Evolutionary conservation across 2,888 invertebrate genomes (phyloP), one percentile per base, ranked within the genome.

Genomic region (Agelastica alni): DNA sequence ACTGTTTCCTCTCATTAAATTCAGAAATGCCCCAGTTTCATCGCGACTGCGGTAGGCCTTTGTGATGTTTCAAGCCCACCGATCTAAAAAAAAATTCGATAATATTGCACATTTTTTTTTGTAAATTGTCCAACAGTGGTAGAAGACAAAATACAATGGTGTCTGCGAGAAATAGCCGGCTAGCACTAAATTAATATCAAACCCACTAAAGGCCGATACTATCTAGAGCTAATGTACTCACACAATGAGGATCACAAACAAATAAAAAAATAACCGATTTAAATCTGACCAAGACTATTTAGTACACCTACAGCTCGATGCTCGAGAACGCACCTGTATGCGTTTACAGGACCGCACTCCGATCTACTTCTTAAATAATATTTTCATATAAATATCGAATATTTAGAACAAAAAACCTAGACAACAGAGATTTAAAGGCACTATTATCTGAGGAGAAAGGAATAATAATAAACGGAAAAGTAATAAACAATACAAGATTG

Each of bases 151-250:
- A 51, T 56, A 65, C 65, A 68, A 66, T 65, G 63, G 66, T 64
- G 66, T 64, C 64, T 65, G 66, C 60, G 63, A 66, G 64, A 68
- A 67, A 70, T 69, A 68, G 67, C 68, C 66, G 70, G 65, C 69
- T 66, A 70, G 71, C 68, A 72, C 71, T 73, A 74, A 74, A 73
- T 73, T 73, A 73, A 74, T 74, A 73, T 71, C 72, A 73, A 73
- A 66, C 74, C 73, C 72, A 73, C 73, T 71, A 71, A 65, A 62
- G 64, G 62, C 63, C 64, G 74, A 74, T 74, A 74, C 61, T 65
- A 74, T 74, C 74, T 74, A 66, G 67, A 74, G 74, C 74, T 73
- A 75, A 75, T 75, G 75, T 74, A 75, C 74, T 74, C 73, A 73
- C 74, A 74, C 75, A 75, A 76, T 76, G 74, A 74, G 72, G 71